A percentile compares a stretch with the other conserved stretches of the same genome.
Conservation (phyloP, 2,113 vertebrate species). For the Saguinus midas region DNA sequence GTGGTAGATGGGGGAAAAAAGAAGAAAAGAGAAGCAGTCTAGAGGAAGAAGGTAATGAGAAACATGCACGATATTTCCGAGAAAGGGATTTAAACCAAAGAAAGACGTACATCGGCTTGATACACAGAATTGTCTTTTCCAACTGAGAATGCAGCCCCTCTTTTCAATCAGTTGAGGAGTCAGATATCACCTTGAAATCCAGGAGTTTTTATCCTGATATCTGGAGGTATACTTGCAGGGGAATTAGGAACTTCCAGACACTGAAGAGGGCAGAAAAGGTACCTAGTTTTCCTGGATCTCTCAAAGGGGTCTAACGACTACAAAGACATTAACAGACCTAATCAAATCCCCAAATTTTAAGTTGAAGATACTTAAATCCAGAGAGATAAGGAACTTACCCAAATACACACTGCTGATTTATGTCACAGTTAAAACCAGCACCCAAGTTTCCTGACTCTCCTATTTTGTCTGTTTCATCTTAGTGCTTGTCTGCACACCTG, state of each 20-base stretch:
- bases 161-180: not conserved
- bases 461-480: not conserved
- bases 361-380: not conserved
- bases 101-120: not conserved
- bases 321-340: not conserved
- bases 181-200: not conserved
- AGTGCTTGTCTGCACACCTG: not conserved
- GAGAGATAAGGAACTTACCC: not conserved
- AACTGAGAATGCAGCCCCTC: not conserved
- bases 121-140: not conserved
- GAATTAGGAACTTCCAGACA: not conserved
- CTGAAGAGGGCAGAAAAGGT: not conserved
- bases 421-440: not conserved
- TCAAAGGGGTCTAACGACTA: not conserved
- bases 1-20: not conserved
- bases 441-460: not conserved
- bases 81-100: slow-evolving; percentile 6
- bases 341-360: not conserved
- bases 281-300: not conserved
- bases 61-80: not conserved
- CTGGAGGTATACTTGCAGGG: not conserved
- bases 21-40: not conserved
- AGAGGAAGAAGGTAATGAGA: slow-evolving; percentile 35
- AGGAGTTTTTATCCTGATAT: not conserved
- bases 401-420: not conserved